Percentiles rank a stretch among this genome's conserved stretches.
Evolutionary conservation across 2,888 invertebrate genomes (phyloP).

Genomic region (Nipponacmea schrenckii): DNA sequence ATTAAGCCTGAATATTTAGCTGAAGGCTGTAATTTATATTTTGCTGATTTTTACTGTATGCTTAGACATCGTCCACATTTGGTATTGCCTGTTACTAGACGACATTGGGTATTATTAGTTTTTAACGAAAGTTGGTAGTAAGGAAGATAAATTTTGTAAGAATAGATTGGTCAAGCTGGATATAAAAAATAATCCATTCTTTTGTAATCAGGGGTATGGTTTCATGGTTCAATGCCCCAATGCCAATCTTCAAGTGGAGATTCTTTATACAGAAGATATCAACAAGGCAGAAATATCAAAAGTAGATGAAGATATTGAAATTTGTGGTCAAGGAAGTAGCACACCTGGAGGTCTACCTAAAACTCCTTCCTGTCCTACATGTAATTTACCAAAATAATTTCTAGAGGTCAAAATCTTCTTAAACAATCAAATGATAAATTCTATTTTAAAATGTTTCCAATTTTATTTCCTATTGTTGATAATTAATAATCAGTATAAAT

Average conservation of each 20-base stretch:
- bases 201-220: not conserved
- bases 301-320: no score
- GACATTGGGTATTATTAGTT: conserved; percentile 1
- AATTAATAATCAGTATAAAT: no score
- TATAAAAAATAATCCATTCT: conserved; percentile 5
- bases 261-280: conserved; percentile 11
- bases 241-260: not conserved
- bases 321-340: not conserved
- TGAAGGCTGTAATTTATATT: conserved; percentile 5
- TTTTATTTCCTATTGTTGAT: no score
- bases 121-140: conserved; percentile 1
- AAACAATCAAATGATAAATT: no score
- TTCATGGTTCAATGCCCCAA: not conserved
- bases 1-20: not conserved
- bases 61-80: no score
- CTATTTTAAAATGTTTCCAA: no score
- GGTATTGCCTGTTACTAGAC: no score
- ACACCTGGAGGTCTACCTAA: not conserved
- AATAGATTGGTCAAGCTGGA: not conserved
- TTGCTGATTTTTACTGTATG: conserved; percentile 13
- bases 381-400: not conserved
- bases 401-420: no score
- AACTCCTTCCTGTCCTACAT: not conserved
- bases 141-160: conserved; percentile 3
- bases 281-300: not conserved